Evolutionary conservation across 2,797 vertebrate species (phyloP), one percentile per base, ranked within the genome.

Genomic region (Odontamblyopus lacepedii): DNA sequence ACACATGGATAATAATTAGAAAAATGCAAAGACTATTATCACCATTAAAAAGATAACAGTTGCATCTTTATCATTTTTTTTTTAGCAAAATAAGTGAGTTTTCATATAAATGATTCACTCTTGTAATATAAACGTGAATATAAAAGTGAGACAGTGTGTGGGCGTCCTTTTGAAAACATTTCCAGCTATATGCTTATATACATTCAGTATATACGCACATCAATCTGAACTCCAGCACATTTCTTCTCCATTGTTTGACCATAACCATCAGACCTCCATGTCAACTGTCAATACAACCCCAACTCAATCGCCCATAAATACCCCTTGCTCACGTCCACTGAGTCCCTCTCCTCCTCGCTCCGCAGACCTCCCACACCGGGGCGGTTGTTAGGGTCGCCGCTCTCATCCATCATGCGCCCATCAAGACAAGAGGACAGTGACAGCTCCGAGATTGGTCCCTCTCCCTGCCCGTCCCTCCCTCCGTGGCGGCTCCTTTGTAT

Each of bases 391-490:
- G 83, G 77, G 83, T 75, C 67, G 83, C 83, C 87, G 82, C 76
- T 80, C 83, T 92, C 87, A 92, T 94, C 88, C 85, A 90, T 93
- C 92, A 93, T 80, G 64, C 82, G 76, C 78, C 74, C 83, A 87
- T 90, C 91, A 88, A 87, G 83, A 78, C 80, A 84, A 73, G 82
- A 83, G 82, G 84, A 85, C 76, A 69, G 72, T 84, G 91, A 88
- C 90, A 92, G 83, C 75, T 88, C 88, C 87, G 80, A 85, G 87
- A 89, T 86, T 83, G 77, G 76, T 77, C 78, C 82, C 48, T 26
- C 19, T 55, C 53, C 63, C 69, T 61, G 51, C 35, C 48, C 61
- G 44, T 72, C 60, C 70, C 57, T 75, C 38, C 61, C 50, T 70
- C 60, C 70, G 53, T 73, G 32, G 73, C 61, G 55, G 63, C 35